phyloP scores from a whole-genome alignment of 2,888 invertebrate species.

The Podotricha telesiphe region DNA sequence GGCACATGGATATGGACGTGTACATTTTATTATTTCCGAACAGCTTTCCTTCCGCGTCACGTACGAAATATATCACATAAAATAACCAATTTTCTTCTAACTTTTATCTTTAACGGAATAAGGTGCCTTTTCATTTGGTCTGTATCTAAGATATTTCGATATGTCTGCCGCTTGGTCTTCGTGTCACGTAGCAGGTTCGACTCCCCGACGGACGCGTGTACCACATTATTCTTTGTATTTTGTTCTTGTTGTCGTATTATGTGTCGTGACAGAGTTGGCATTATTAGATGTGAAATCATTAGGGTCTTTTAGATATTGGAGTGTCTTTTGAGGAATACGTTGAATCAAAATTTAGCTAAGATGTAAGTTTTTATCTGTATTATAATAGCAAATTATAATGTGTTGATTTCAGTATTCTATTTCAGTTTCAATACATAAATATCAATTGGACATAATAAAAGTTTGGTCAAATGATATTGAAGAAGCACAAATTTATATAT shows the following conservation, averaged over 20 bases:
- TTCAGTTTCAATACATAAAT: no score
- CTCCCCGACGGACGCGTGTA: conserved; percentile 64
- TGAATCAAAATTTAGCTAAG: background rate
- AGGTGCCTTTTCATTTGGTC: conserved; percentile 33
- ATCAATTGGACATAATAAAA: no score
- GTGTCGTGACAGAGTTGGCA: conserved; percentile 57
- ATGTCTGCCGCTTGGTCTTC: conserved; percentile 64
- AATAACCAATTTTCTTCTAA: conserved; percentile 37
- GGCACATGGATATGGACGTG: conserved; percentile 35
- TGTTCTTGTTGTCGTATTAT: conserved; percentile 73
- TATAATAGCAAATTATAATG: no score
- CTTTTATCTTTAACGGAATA: conserved; percentile 48
- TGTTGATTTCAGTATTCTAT: no score
- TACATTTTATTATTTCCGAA: conserved; percentile 55
- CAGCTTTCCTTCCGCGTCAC: conserved; percentile 65
- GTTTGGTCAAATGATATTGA: no score
- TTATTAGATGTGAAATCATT: conserved; percentile 66
- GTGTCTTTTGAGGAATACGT: background rate
- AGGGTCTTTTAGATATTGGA: conserved; percentile 42
- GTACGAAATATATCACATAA: conserved; percentile 55
- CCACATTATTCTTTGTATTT: conserved; percentile 68
- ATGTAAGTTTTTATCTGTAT: background rate
- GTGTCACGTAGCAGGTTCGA: conserved; percentile 70
- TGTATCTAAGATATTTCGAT: conserved; percentile 52
- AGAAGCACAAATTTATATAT: no score